A percentile compares a stretch with the other conserved stretches of the same genome.
Evolutionary conservation across 2,113 vertebrate species (phyloP).

Genomic region (Dendropsophus ebraccatus): DNA sequence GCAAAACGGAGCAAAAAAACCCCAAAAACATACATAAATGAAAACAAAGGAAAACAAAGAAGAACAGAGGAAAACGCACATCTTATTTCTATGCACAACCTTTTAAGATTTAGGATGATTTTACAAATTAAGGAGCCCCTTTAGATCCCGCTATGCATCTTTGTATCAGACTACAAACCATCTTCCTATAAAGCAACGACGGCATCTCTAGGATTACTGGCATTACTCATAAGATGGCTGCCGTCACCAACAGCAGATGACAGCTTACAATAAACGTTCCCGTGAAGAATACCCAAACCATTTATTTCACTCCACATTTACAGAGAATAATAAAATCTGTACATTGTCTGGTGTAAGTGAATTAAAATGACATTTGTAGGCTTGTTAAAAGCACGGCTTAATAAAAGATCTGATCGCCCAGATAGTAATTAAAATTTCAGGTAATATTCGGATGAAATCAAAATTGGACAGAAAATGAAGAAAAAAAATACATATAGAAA

Average conservation of each 20-base stretch:
- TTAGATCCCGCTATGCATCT: background rate
- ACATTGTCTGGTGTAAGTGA: background rate
- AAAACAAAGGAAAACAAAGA: too few relatives aligned
- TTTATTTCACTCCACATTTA: background rate
- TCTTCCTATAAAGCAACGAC: too few relatives aligned
- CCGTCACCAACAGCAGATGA: background rate
- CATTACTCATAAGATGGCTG: background rate
- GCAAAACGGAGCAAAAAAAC: background rate
- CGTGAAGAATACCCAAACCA: background rate
- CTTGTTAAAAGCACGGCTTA: background rate
- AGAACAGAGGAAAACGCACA: background rate
- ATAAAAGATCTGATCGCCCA: background rate
- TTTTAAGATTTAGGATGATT: too few relatives aligned
- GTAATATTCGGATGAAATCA: background rate
- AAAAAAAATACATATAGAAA: background rate
- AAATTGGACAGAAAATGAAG: background rate
- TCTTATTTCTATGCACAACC: background rate
- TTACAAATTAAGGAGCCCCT: background rate
- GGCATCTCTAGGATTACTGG: background rate
- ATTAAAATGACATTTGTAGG: conserved; percentile 5
- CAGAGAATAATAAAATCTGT: background rate
- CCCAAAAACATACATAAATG: too few relatives aligned
- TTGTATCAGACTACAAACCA: background rate
- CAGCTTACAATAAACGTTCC: background rate
- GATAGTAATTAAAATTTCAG: conserved; percentile 33